Base-by-base conservation (phyloP, 2,797 vertebrate species). In the Falco cherrug region DNA sequence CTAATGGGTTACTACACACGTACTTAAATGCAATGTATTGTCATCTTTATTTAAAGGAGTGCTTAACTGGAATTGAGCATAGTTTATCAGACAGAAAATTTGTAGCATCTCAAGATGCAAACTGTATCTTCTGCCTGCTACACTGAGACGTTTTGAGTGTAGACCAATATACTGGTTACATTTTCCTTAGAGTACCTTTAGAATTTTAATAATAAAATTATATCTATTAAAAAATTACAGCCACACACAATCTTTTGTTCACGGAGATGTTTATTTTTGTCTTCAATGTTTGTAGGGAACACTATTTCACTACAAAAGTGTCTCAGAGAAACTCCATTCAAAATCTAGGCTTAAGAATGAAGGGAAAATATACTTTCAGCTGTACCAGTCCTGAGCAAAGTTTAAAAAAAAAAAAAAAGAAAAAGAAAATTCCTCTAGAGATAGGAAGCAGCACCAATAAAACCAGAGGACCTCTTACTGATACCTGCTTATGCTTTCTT, bases 311-410 rank as follows among this genome's bases (percentile, higher is more conserved):
- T 97, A 97, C 93, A 97, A 97, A 97, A 97, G 90, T 96, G 92
- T 95, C 94, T 97, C 95, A 95, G 94, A 97, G 96, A 96, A 97
- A 97, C 94, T 96, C 94, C 97, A 97, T 97, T 96, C 94, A 96
- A 97, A 97, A 87, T 96, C 93, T 96, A 97, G 87, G 51, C 94
- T 95, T 96, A 97, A 94, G 95, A 97, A 96, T 95, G 87, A 97
- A 96, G 94, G 95, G 95, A 96, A 96, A 94, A 96, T 97, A 96
- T 88, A 97, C 94, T 96, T 97, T 97, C 97, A 95, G 89, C 95
- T 95, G 96, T 97, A 97, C 95, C 94, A 96, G 95, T 97, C 95
- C 97, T 97, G 96, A 97, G 96, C 89, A 92, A 97, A 95, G 95
- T 95, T 96, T 54, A 65, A 96, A 97, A 94, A 88, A 92, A 83